Base-by-base conservation (phyloP, 1,140 invertebrate species). In the Drosophila truncata region DNA sequence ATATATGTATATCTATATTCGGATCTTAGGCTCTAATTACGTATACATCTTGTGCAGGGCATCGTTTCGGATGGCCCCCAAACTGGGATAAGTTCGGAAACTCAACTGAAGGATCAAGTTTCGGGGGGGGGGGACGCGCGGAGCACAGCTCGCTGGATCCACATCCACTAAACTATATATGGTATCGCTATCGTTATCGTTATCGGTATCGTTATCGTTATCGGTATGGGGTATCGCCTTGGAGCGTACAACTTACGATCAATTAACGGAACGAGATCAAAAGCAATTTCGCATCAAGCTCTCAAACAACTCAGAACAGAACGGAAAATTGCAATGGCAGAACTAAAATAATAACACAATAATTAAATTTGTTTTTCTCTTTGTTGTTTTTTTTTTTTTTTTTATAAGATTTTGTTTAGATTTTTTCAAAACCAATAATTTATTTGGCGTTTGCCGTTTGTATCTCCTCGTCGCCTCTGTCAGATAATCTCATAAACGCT, bases 21-120 rank as follows among this genome's bases (percentile, higher is more conserved):
- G 78, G 87, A 88, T 71, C 90, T 91, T 91, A 91, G 25, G 49
- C 46, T 44, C 91, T 92, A 92, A 23, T 92, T 92, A 92, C 91
- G 91, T 92, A 92, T 92, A 92, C 91, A 92, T 92, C 80, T 79
- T 85, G 73, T 91, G 84, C 82, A 88, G 91, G 86, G 79, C 79
- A 65, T 79, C 70, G 33, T 63, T 77, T 35, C 47, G 82, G 54
- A 82, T 71, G 72, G 70, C 62, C 80, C 77, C 70, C 35, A 37
- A 71, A 62, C 61, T 78, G 67, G 66, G 54, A 61, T 61, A 46
- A 75, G 71, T 64, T 57, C 42, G 41, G 50, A 58, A 85, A 85
- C 83, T 80, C 58, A 78, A 87, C 79, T 58, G 75, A 83, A 82
- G 60, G 41, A 71, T 58, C 52, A 49, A 59, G 44, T 39, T 39